These are phyloP conservation scores for Apodemia zela DNA, from an alignment of 2,888 invertebrate species.

Conservation along the genomic window DNA sequence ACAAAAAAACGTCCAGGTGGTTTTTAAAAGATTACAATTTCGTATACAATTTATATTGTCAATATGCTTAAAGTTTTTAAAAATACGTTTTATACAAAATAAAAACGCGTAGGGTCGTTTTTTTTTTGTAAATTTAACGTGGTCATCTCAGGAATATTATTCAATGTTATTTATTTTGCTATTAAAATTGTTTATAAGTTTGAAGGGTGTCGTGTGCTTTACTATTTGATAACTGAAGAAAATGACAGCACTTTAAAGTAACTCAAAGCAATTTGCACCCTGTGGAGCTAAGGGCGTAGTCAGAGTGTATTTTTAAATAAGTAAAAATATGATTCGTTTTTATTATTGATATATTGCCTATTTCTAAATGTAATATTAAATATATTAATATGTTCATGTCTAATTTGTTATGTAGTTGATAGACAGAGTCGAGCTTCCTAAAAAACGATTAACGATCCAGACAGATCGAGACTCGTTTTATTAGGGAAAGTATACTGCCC, in stretches of 20 bases:
- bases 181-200: no score
- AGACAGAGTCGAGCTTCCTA: no score
- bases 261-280: slow-evolving; percentile 62
- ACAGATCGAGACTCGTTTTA: no score
- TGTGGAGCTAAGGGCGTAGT: slow-evolving; percentile 49
- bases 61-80: slow-evolving; percentile 18
- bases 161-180: no score
- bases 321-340: no score
- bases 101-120: slow-evolving; percentile 17
- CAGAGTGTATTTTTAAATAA: slow-evolving; percentile 32
- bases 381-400: no score
- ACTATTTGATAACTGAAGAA: slow-evolving; percentile 19
- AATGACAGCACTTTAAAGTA: slow-evolving; percentile 14
- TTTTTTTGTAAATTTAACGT: slow-evolving; percentile 21
- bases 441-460: no score
- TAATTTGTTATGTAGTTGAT: no score
- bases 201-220: neutral
- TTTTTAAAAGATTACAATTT: slow-evolving; percentile 54
- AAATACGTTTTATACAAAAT: neutral
- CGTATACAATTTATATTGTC: slow-evolving; percentile 30
- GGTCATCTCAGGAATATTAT: neutral
- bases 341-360: no score
- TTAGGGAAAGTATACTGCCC: no score
- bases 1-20: slow-evolving; percentile 71
- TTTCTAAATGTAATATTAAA: no score